Evolutionary conservation across 1,140 invertebrate species (phyloP), one percentile per base, ranked within the genome.

Genomic region (Xylocopa sonorina): DNA sequence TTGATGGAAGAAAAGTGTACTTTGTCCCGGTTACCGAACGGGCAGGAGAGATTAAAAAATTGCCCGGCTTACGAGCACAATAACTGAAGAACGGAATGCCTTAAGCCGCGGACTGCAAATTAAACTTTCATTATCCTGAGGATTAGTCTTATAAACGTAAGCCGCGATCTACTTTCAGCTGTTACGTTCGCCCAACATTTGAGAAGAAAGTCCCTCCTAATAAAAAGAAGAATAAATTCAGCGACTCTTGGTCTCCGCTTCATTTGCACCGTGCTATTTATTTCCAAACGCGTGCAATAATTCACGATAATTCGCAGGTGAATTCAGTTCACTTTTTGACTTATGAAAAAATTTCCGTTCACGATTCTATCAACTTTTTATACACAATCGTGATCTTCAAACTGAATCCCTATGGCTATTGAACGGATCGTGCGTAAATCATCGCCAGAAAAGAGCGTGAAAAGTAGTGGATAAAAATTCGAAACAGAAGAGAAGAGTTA

Each of bases 91-190:
- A 32, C 24, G 21, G 21, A 16, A 29, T 14, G 41, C 29, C 21
- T 53, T 24, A 32, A 50, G 46, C 43, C n/a, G n/a, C 0, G 43
- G 5, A 27, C 32, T 43, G 10, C 9, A 34, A 46, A 62, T 62
- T 48, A 38, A 73, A 73, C 32, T 73, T 73, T 50, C 57, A 50
- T 73, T 73, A 73, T 73, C n/a, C 29, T 12, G 1, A 0, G 57
- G 57, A 73, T 73, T 73, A 73, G 21, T 12, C 4, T 48, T 38
- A 24, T 21, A n/a, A 48, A 12, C 18, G 63, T 46, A 29, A 21
- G 18, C 16, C 41, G 4, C 24, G 7, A 10, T 66, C 18, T 66
- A 24, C 41, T 46, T 21, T 64, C 27, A 66, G 29, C 18, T 29
- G 38, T 16, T 24, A 43, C 24, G 2, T 18, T 43, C 24, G 9